phyloP scores from a whole-genome alignment of 2,888 invertebrate species.

The Phengaris alcon region DNA sequence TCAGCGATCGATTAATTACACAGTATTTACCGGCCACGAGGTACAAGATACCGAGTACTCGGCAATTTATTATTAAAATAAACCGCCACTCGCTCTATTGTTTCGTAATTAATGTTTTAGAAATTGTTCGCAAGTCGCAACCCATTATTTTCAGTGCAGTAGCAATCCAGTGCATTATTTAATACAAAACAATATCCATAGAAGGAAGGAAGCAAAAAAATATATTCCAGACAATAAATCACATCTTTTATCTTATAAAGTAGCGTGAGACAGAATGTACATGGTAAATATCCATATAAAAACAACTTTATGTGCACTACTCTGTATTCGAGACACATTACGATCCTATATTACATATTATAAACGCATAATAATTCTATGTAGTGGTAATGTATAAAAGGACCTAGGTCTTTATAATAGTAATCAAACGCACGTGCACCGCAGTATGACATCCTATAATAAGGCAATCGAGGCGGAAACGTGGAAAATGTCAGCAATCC shows the following conservation, averaged over 20 bases:
- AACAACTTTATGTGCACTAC: neutral
- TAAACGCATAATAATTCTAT: slow-evolving; percentile 35
- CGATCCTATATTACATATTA: neutral
- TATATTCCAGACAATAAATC: neutral
- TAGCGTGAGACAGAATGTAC: slow-evolving; percentile 15
- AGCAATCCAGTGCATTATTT: neutral
- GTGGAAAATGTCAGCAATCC: slow-evolving; percentile 76
- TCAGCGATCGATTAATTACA: slow-evolving; percentile 24
- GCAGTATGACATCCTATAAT: slow-evolving; percentile 71
- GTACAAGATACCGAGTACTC: slow-evolving; percentile 24
- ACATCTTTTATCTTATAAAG: neutral
- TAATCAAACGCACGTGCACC: slow-evolving; percentile 57
- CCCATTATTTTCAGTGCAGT: neutral
- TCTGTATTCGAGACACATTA: neutral
- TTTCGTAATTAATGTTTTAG: slow-evolving; percentile 21
- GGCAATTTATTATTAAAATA: slow-evolving; percentile 31
- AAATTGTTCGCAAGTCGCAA: slow-evolving; percentile 20
- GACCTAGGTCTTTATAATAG: slow-evolving; percentile 43
- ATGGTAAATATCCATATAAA: slow-evolving; percentile 3
- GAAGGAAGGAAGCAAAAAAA: neutral
- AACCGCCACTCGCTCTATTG: slow-evolving; percentile 24
- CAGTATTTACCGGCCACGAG: slow-evolving; percentile 16
- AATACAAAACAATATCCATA: neutral
- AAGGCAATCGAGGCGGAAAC: slow-evolving; percentile 73
- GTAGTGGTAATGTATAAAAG: slow-evolving; percentile 39